These are phyloP conservation scores for Lontra canadensis DNA, from an alignment of 2,113 vertebrate species.

Conservation along the genomic window DNA sequence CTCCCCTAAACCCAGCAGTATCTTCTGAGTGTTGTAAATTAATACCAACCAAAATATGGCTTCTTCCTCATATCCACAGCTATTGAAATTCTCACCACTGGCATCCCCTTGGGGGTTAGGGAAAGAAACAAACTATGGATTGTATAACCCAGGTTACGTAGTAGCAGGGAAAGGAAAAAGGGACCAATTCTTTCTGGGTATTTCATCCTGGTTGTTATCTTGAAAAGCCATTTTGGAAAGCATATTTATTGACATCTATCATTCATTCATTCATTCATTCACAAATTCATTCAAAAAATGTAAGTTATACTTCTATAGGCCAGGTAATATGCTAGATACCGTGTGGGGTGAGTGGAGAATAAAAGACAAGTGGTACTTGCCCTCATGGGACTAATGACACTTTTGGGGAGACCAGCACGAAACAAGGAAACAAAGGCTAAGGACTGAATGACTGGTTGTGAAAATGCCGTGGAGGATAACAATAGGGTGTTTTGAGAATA, in stretches of 20 bases:
- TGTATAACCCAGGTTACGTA: background rate
- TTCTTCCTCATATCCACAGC: background rate
- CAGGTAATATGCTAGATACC: background rate
- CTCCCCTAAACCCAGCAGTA: background rate
- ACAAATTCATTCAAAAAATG: background rate
- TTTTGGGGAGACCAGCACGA: background rate
- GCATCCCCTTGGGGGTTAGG: background rate
- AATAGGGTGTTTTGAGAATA: background rate
- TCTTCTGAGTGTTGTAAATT: background rate
- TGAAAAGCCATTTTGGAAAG: background rate
- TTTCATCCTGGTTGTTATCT: background rate
- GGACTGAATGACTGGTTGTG: background rate
- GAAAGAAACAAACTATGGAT: background rate
- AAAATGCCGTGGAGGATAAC: background rate
- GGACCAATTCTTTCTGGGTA: background rate
- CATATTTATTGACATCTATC: background rate
- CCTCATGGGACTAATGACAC: accelerated
- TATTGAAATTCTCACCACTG: slow-evolving; percentile 44
- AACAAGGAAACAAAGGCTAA: background rate
- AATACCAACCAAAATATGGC: background rate
- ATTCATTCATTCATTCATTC: background rate
- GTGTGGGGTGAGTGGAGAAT: background rate
- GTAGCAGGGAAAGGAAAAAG: background rate
- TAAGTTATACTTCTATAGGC: background rate
- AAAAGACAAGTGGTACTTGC: background rate